A percentile compares a stretch with the other conserved stretches of the same genome.
These are phyloP conservation scores for Andinoacara biseriatus DNA, from an alignment of 2,113 vertebrate genomes.

Conservation along the genomic window DNA sequence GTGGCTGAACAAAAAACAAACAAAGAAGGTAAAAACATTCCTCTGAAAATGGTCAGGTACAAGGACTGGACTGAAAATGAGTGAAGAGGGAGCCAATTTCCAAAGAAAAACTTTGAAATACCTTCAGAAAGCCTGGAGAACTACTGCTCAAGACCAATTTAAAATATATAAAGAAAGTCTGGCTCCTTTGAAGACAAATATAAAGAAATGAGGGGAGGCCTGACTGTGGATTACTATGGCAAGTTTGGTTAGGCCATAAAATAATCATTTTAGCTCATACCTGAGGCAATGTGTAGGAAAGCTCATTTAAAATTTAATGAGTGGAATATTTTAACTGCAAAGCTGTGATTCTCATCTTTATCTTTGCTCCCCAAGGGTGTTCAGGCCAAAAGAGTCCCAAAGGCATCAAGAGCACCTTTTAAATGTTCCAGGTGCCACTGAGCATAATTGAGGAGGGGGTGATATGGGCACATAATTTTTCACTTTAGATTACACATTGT, in stretches of 20 bases:
- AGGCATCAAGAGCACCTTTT: neutral
- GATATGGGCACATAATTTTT: neutral
- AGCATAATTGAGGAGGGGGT: neutral
- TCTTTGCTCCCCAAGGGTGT: neutral
- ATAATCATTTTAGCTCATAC: neutral
- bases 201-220: neutral
- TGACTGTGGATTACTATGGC: neutral
- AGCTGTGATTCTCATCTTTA: neutral
- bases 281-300: neutral
- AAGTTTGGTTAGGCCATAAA: neutral
- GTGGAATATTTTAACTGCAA: neutral
- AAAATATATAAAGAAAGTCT: neutral
- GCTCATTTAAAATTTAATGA: neutral
- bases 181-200: neutral
- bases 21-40: too few relatives aligned
- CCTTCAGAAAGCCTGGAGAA: neutral
- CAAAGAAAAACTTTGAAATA: neutral
- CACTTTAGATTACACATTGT: neutral
- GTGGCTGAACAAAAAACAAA: too few relatives aligned
- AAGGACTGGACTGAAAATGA: neutral
- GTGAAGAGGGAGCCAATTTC: neutral
- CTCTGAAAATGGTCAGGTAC: neutral
- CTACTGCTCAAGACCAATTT: neutral
- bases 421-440: neutral
- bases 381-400: neutral